Percentiles rank a stretch among this genome's conserved stretches.
These are phyloP conservation scores for Epinephelus awoara DNA, from an alignment of 2,797 vertebrate genomes.

Conservation along the genomic window DNA sequence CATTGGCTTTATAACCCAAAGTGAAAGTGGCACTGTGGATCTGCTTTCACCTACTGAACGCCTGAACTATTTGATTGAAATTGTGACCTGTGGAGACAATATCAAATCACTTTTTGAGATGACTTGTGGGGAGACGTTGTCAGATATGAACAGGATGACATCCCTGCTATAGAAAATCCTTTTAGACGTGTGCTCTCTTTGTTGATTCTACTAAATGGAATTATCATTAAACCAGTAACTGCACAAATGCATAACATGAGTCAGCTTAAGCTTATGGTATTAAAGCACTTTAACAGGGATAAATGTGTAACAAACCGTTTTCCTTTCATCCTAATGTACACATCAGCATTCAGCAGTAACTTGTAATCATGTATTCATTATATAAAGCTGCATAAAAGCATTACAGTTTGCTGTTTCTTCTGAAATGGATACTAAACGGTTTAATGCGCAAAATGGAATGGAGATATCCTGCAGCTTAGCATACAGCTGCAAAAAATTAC, in stretches of 20 bases:
- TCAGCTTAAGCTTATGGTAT: constrained; percentile 39
- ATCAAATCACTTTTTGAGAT: constrained; percentile 33
- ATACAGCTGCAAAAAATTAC: constrained; percentile 42
- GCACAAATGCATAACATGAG: constrained; percentile 34
- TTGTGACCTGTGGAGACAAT: constrained; percentile 46
- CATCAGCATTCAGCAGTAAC: constrained; percentile 28
- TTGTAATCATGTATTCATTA: constrained; percentile 47
- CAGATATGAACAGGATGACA: constrained; percentile 17
- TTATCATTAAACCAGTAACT: constrained; percentile 31
- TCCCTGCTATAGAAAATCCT: constrained; percentile 13
- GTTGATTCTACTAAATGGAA: constrained; percentile 33
- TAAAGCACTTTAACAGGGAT: constrained; percentile 42
- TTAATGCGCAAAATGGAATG: constrained; percentile 45
- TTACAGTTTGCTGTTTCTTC: constrained; percentile 29
- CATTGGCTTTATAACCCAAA: constrained; percentile 54
- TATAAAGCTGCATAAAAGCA: constrained; percentile 39
- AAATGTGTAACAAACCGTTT: constrained; percentile 32
- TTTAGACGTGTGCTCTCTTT: constrained; percentile 10
- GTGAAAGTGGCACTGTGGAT: constrained; percentile 25
- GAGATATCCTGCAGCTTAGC: constrained; percentile 55
- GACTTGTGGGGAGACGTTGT: constrained; percentile 11
- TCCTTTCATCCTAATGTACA: constrained; percentile 46
- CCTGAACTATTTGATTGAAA: constrained; percentile 50
- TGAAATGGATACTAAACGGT: constrained; percentile 39
- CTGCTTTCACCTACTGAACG: constrained; percentile 33